Conservation (phyloP, 2,797 vertebrate genomes). For the Melanogrammus aeglefinus region DNA sequence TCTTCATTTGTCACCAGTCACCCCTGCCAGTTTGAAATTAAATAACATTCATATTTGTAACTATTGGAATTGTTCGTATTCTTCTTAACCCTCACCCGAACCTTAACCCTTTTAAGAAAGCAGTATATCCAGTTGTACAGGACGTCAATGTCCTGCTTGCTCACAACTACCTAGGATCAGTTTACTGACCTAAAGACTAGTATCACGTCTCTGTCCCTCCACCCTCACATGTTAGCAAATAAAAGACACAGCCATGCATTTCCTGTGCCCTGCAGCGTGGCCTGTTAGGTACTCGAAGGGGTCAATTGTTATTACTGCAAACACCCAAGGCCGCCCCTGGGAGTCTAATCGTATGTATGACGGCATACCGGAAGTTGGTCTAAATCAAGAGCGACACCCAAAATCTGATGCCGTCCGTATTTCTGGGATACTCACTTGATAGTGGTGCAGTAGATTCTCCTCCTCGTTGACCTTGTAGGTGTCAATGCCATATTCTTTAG, state of each 20-base stretch:
- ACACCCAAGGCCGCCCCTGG: background rate
- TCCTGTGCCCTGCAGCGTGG: conserved; percentile 27
- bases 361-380: background rate
- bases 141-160: too few relatives aligned
- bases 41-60: background rate
- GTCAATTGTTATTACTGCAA: conserved; percentile 7
- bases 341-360: background rate
- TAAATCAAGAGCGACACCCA: background rate
- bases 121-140: too few relatives aligned
- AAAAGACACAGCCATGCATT: background rate
- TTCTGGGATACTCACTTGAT: conserved; percentile 77
- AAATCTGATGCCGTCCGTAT: background rate
- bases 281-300: conserved; percentile 15
- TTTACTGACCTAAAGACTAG: background rate
- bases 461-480: conserved; percentile 95
- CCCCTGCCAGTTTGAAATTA: background rate
- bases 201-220: background rate
- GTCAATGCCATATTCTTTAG: conserved; percentile 85
- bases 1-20: background rate
- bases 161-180: background rate
- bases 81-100: too few relatives aligned
- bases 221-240: background rate
- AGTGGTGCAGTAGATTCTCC: conserved; percentile 83
- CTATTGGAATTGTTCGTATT: too few relatives aligned
- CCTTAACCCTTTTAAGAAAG: too few relatives aligned